Conservation (phyloP, 2,888 invertebrate species). For the Nymphalis polychloros region DNA sequence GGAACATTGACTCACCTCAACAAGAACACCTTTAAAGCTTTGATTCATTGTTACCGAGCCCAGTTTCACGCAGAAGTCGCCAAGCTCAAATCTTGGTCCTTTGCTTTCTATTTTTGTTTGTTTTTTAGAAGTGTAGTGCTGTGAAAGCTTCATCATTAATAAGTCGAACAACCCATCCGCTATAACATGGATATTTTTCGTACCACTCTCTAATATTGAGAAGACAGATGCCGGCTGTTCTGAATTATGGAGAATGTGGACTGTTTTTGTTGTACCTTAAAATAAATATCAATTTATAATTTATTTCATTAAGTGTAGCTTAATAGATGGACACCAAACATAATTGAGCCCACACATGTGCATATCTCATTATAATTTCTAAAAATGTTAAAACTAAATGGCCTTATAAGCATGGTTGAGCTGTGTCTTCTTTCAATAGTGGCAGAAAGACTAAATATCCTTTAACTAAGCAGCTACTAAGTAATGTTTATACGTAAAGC, state of each 20-base stretch:
- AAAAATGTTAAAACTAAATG: too few species aligned
- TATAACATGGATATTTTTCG: slow-evolving; percentile 91
- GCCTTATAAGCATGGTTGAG: too few species aligned
- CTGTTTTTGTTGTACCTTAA: slow-evolving; percentile 87
- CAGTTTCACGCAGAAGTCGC: slow-evolving; percentile 96
- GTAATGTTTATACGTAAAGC: too few species aligned
- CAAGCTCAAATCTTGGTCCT: slow-evolving; percentile 92
- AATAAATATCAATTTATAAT: not conserved
- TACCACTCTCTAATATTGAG: slow-evolving; percentile 93
- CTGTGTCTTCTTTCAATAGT: too few species aligned
- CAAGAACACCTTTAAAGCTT: slow-evolving; percentile 94
- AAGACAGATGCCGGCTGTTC: slow-evolving; percentile 97
- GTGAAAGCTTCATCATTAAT: slow-evolving; percentile 93
- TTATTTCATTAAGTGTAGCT: not conserved
- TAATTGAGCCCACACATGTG: too few species aligned
- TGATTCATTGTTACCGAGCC: slow-evolving; percentile 96
- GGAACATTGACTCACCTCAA: slow-evolving; percentile 84
- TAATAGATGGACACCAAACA: not conserved
- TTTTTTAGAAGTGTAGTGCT: slow-evolving; percentile 94
- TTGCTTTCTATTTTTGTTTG: slow-evolving; percentile 94
- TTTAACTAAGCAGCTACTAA: too few species aligned
- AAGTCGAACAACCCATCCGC: slow-evolving; percentile 96
- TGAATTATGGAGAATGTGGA: slow-evolving; percentile 97
- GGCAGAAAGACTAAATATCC: too few species aligned
- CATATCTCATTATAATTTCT: too few species aligned